Percentiles rank a stretch among this genome's conserved stretches.
These are phyloP conservation scores for Grus americana DNA, from an alignment of 2,113 vertebrate species.

Conservation along the genomic window DNA sequence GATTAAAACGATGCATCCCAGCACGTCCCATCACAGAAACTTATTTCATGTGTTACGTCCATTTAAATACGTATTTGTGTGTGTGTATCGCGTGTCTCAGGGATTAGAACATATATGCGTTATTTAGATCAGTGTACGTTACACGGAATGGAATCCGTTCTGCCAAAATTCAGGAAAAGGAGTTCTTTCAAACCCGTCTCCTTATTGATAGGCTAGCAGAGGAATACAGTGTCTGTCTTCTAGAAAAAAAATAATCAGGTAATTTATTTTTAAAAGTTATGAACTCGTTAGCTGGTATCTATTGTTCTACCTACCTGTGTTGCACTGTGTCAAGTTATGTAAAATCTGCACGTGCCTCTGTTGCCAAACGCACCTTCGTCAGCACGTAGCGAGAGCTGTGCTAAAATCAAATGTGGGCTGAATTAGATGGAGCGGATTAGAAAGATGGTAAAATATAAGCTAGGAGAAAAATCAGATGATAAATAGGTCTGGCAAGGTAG, in stretches of 20 bases:
- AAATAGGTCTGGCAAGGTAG: conserved; percentile 37
- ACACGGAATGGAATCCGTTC: background rate
- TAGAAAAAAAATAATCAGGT: background rate
- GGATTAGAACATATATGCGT: background rate
- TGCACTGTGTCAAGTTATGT: background rate
- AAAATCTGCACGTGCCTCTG: background rate
- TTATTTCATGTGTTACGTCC: background rate
- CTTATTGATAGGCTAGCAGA: background rate
- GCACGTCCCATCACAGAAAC: background rate
- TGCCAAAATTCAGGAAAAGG: background rate
- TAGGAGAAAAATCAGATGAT: conserved; percentile 33
- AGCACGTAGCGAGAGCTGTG: background rate
- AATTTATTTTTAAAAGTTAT: background rate
- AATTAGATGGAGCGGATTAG: conserved; percentile 30
- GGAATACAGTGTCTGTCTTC: background rate
- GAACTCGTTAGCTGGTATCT: background rate
- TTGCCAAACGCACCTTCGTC: background rate
- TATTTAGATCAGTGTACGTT: fast-evolving
- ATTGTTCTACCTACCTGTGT: background rate
- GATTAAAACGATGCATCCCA: background rate
- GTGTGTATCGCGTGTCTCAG: background rate
- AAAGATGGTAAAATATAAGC: conserved; percentile 37
- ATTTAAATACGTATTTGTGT: background rate
- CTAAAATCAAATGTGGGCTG: background rate
- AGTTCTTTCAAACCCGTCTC: background rate